Evolutionary conservation across 2,797 vertebrate species (phyloP).

Genomic region (Centroberyx gerrardi): DNA sequence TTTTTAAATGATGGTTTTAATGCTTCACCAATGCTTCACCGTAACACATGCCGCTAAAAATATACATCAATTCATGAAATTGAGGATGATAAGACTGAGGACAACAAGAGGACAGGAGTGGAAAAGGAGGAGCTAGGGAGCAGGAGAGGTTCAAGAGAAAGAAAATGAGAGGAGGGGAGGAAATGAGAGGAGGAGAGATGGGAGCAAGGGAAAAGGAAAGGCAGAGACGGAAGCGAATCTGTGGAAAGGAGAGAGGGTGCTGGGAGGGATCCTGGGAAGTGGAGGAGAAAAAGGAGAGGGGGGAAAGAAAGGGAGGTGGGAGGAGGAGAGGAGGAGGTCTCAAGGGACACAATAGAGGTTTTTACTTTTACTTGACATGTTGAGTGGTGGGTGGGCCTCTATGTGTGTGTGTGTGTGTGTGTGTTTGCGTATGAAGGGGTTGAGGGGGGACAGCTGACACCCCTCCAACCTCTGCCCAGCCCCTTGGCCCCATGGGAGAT

Average conservation of each 20-base stretch:
- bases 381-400: slow-evolving; percentile 43
- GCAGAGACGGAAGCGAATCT: slow-evolving; percentile 28
- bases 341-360: slow-evolving; percentile 64
- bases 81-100: too few relatives aligned
- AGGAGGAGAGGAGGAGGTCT: slow-evolving; percentile 46
- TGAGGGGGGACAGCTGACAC: slow-evolving; percentile 68
- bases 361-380: slow-evolving; percentile 67
- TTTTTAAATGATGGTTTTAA: too few relatives aligned
- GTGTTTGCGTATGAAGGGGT: slow-evolving; percentile 38
- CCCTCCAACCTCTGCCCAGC: slow-evolving; percentile 64
- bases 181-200: slow-evolving; percentile 12
- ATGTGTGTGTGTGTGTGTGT: slow-evolving; percentile 19
- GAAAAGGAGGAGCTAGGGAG: too few relatives aligned
- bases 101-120: too few relatives aligned
- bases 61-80: too few relatives aligned
- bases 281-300: slow-evolving; percentile 19
- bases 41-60: too few relatives aligned
- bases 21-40: too few relatives aligned
- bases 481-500: slow-evolving; percentile 77
- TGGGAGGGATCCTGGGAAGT: slow-evolving; percentile 60
- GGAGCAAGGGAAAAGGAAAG: neutral
- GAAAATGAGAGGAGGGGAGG: slow-evolving; percentile 8
- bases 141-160: too few relatives aligned
- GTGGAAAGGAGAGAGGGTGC: slow-evolving; percentile 44
- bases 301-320: slow-evolving; percentile 26